Percentiles rank a stretch among this genome's conserved stretches.
phyloP scores from a whole-genome alignment of 2,113 vertebrate species.

The Dicentrarchus labrax region DNA sequence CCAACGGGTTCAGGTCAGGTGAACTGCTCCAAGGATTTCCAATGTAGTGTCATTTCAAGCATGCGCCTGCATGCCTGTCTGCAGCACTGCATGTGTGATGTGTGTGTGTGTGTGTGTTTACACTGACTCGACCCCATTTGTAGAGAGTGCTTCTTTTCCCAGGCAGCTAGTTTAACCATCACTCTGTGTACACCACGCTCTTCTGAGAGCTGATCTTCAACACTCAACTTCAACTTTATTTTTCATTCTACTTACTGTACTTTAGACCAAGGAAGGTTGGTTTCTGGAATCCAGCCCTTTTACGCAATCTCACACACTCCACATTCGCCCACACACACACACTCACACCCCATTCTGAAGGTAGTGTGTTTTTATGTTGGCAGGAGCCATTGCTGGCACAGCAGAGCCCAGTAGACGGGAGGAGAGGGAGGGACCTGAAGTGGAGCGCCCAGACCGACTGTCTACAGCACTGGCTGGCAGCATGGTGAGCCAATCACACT shows the following conservation, averaged over 20 bases:
- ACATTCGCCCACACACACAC: constrained; percentile 18
- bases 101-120: constrained; percentile 36
- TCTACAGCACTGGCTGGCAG: constrained; percentile 73
- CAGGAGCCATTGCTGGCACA: constrained; percentile 75
- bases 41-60: constrained; percentile 18
- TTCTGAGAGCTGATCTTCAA: not conserved
- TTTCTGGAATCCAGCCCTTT: constrained; percentile 38
- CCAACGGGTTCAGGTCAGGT: constrained; percentile 39
- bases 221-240: not conserved
- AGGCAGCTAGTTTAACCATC: constrained; percentile 4
- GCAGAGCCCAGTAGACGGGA: constrained; percentile 70
- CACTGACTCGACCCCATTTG: constrained; percentile 52
- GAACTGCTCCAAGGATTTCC: constrained; percentile 33
- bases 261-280: constrained; percentile 32
- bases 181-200: not conserved
- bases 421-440: constrained; percentile 74
- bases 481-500: constrained; percentile 80
- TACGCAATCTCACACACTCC: constrained; percentile 26
- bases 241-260: constrained; percentile 25
- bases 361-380: constrained; percentile 59
- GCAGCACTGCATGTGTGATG: constrained; percentile 31
- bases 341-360: constrained; percentile 52
- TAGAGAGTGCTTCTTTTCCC: not conserved
- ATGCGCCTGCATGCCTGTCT: constrained; percentile 52
- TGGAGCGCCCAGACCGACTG: constrained; percentile 65